phyloP scores from a whole-genome alignment of 2,797 vertebrate species.

The Halcyon smyrnensis region DNA sequence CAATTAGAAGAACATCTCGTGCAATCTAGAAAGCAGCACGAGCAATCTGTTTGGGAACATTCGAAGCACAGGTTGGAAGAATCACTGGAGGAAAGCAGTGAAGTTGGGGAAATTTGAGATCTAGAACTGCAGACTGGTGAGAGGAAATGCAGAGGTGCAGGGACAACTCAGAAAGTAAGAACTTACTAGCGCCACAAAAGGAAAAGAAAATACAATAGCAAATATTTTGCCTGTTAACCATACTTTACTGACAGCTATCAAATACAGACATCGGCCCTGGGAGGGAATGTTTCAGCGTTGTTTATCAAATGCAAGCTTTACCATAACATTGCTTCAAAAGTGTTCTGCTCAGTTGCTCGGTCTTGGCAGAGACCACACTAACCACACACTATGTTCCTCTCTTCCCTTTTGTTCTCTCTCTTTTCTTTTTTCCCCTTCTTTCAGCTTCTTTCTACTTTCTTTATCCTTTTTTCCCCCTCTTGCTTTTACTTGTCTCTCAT shows the following conservation, averaged over 20 bases:
- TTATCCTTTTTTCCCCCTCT: neutral
- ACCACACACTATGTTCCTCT: neutral
- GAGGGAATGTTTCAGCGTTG: neutral
- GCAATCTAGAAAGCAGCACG: neutral
- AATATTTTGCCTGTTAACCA: neutral
- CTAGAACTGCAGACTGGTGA: neutral
- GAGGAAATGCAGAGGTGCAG: neutral
- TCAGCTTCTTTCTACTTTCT: neutral
- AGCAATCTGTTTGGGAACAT: neutral
- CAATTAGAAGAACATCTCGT: neutral
- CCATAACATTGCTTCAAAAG: neutral
- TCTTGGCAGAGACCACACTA: neutral
- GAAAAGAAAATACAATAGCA: neutral
- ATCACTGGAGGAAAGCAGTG: neutral
- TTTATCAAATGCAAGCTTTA: neutral
- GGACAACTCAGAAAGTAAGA: neutral
- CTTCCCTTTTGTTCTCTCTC: neutral
- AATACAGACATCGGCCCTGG: neutral
- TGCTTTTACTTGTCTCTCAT: neutral
- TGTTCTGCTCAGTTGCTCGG: neutral
- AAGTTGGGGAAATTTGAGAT: neutral
- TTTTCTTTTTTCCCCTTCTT: neutral
- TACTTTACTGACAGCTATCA: neutral
- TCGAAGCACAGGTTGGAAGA: neutral
- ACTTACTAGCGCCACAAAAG: neutral